Percentiles rank a stretch among this genome's conserved stretches.
Evolutionary conservation across 2,888 invertebrate species (phyloP).

Genomic region (Drosophila subsilvestris): DNA sequence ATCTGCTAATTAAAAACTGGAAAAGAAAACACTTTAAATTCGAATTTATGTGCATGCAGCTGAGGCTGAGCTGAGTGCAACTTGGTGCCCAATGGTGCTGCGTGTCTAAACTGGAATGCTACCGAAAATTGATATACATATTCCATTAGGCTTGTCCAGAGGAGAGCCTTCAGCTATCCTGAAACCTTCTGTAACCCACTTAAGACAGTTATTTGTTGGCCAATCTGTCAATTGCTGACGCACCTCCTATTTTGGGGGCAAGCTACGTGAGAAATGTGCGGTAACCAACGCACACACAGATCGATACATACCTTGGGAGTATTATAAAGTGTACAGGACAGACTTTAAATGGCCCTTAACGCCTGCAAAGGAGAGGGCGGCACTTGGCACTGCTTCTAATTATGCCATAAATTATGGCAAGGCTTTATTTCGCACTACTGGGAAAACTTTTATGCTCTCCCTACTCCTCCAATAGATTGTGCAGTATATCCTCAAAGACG

Average conservation of each 20-base stretch:
- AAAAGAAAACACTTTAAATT: slow-evolving; percentile 54
- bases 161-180: too few relatives aligned
- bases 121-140: neutral
- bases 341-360: slow-evolving; percentile 7
- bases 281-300: neutral
- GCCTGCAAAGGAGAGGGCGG: neutral
- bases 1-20: slow-evolving; percentile 71
- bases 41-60: slow-evolving; percentile 60
- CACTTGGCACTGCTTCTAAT: slow-evolving; percentile 38
- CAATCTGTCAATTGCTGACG: neutral
- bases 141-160: neutral
- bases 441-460: neutral
- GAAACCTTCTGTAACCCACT: too few relatives aligned
- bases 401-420: slow-evolving; percentile 33
- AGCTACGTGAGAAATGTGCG: neutral
- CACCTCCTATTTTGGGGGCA: too few relatives aligned
- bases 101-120: neutral
- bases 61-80: slow-evolving; percentile 12
- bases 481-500: neutral
- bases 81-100: neutral
- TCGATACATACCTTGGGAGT: neutral
- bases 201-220: neutral
- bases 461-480: neutral
- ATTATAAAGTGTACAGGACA: neutral
- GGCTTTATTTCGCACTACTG: slow-evolving; percentile 16